Evolutionary conservation across 2,797 vertebrate species (phyloP), one percentile per base, ranked within the genome.

Genomic region (Bucorvus abyssinicus): DNA sequence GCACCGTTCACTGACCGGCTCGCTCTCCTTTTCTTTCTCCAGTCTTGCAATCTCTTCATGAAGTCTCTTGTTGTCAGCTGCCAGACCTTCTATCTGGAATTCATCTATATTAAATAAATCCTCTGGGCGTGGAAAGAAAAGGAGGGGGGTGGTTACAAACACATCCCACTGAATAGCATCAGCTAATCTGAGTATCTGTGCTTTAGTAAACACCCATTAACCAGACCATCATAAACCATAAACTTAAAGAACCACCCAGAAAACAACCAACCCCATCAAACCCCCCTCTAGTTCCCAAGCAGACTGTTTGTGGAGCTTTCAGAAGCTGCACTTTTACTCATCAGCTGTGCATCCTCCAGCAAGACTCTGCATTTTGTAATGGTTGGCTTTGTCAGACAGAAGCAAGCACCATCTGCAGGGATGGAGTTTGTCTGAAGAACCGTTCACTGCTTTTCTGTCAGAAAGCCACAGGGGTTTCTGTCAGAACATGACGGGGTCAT

Each of bases 21-120:
- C 99, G 9, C 96, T 98, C 95, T 98, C 98, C 93, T 97, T 99
- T 86, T 99, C 99, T 93, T 98, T 99, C 95, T 99, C 99, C 93
- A 99, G 93, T 87, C 95, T 98, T 82, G 98, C 98, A 84, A 99
- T 97, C 89, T 99, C 98, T 60, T 98, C 98, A n/a, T 96, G 98
- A 77, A 99, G 83, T 10, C 98, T 97, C 94, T 92, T 98, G 96
- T 98, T 97, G 89, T 98, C 99, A 89, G 98, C 98, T 91, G 98
- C 98, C 97, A 98, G 97, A 5, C 97, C 95, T 57, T 98, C 98
- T 95, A 99, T 95, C 74, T 98, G 95, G 77, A 94, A 95, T 95
- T 98, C 98, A 75, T 99, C 99, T 61, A 99, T 97, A 30, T 99
- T 98, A 97, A 99, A 99, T 69, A 99, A 95, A 71, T 98, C 97